Percentiles rank a stretch among this genome's conserved stretches.
These are phyloP conservation scores for Mixornis gularis DNA, from an alignment of 2,113 vertebrate genomes.

Conservation along the genomic window DNA sequence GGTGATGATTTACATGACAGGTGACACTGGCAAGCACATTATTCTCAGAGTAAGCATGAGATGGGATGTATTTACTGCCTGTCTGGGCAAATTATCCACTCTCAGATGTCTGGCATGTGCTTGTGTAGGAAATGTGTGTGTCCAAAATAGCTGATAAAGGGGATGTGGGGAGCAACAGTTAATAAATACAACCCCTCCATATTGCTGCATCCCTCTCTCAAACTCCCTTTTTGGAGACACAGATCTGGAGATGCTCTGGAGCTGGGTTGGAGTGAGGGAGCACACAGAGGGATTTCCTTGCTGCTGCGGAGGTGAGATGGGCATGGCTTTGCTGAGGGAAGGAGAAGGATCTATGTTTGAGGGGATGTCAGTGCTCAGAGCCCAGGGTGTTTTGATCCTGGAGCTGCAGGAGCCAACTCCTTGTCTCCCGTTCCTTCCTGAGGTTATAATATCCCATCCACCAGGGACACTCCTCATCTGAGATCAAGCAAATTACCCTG, in stretches of 20 bases:
- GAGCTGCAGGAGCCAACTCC: background rate
- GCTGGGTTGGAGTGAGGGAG: background rate
- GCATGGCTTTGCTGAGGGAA: background rate
- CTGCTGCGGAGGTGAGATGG: background rate
- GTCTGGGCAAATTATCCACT: constrained; percentile 42
- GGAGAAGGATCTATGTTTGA: background rate
- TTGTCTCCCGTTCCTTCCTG: background rate
- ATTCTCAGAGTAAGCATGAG: constrained; percentile 3
- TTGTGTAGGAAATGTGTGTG: background rate
- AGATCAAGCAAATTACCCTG: background rate
- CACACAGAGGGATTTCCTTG: background rate
- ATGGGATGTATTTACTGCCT: constrained; percentile 45
- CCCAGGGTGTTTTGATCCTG: background rate
- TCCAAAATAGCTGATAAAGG: constrained; percentile 3
- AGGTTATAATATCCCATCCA: background rate
- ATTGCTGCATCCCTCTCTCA: background rate
- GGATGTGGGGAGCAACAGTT: background rate
- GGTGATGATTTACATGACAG: constrained; percentile 48
- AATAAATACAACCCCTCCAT: background rate
- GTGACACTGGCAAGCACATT: constrained; percentile 11
- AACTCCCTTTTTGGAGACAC: background rate
- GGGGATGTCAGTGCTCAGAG: accelerated
- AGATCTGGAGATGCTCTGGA: background rate
- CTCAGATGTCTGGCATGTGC: background rate
- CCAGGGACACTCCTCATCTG: background rate